Percentiles rank a stretch among this genome's conserved stretches.
Conservation (phyloP, 2,888 invertebrate species). For the Pachliopta kotzebuea region DNA sequence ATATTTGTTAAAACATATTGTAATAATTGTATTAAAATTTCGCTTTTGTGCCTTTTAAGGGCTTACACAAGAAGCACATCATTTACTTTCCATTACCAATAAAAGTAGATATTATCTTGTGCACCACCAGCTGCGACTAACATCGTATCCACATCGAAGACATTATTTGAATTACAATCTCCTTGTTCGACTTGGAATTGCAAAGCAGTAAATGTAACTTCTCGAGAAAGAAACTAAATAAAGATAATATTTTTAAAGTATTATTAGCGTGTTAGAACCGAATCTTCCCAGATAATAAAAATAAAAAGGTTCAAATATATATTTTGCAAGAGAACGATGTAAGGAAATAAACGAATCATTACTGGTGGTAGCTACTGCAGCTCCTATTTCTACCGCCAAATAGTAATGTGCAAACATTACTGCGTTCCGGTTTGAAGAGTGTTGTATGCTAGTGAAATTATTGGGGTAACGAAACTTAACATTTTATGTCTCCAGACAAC, state of each 20-base stretch:
- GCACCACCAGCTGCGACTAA: constrained; percentile 26
- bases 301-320: neutral
- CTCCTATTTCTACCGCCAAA: too few species aligned
- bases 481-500: too few species aligned
- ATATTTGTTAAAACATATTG: too few species aligned
- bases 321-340: too few species aligned
- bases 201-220: constrained; percentile 67
- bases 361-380: too few species aligned
- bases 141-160: constrained; percentile 47
- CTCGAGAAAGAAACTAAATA: constrained; percentile 34
- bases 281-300: neutral
- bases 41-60: neutral
- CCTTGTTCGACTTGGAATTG: constrained; percentile 72
- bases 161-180: constrained; percentile 76
- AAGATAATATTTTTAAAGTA: neutral
- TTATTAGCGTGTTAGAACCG: too few species aligned
- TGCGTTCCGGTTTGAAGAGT: too few species aligned
- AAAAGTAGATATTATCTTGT: constrained; percentile 30
- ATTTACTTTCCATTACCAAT: constrained; percentile 27
- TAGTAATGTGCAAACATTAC: too few species aligned
- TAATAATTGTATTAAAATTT: too few species aligned
- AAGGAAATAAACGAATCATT: too few species aligned
- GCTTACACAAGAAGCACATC: neutral
- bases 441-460: too few species aligned
- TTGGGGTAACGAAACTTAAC: too few species aligned